These are phyloP conservation scores for Luperina testacea DNA, from an alignment of 2,888 invertebrate species.

Conservation along the genomic window DNA sequence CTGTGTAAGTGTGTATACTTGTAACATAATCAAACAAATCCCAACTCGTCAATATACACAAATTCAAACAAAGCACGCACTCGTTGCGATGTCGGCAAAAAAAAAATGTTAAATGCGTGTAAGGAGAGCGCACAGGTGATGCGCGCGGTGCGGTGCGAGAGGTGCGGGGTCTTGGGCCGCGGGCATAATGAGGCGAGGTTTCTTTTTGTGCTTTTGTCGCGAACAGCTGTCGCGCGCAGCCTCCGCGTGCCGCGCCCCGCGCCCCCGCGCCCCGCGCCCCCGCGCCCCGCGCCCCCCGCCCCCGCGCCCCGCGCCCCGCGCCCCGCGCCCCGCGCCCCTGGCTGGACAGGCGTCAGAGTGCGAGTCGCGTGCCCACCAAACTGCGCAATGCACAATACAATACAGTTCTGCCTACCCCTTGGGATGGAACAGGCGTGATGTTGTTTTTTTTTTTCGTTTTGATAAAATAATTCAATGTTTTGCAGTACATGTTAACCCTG, in stretches of 20 bases:
- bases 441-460: too few relatives aligned
- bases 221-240: constrained; percentile 68
- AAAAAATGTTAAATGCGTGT: not conserved
- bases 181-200: constrained; percentile 55
- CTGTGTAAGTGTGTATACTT: not conserved
- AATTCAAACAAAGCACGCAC: constrained; percentile 22
- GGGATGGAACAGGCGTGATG: not conserved
- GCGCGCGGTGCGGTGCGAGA: constrained; percentile 12
- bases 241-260: constrained; percentile 39
- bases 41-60: not conserved
- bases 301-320: constrained; percentile 36
- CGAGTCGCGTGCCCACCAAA: not conserved
- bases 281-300: constrained; percentile 28
- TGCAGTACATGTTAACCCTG: not conserved
- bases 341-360: not conserved
- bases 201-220: constrained; percentile 55
- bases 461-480: not conserved
- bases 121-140: constrained; percentile 44
- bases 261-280: constrained; percentile 13
- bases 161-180: constrained; percentile 4
- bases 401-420: not conserved
- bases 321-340: too few relatives aligned
- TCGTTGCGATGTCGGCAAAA: constrained; percentile 3
- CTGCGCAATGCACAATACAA: not conserved
- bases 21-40: constrained; percentile 1